Conservation (phyloP, 1,140 invertebrate genomes). For the Lethrus apterus region DNA sequence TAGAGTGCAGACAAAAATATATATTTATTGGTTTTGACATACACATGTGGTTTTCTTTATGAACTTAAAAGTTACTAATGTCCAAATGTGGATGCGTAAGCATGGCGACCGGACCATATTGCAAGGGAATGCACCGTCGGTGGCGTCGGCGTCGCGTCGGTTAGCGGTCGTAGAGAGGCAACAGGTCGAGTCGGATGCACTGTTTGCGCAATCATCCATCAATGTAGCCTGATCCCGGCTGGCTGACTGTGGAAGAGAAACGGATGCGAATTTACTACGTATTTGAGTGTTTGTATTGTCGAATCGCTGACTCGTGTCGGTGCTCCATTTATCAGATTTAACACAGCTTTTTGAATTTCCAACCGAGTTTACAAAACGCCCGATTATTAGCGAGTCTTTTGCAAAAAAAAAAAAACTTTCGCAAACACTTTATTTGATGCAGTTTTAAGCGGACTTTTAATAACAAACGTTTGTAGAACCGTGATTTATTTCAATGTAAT, state of each 20-base stretch:
- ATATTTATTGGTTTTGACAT: too few species aligned
- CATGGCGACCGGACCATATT: neutral
- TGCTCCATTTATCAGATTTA: slow-evolving; percentile 41
- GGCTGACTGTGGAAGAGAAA: slow-evolving; percentile 24
- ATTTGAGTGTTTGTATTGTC: slow-evolving; percentile 42
- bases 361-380: slow-evolving; percentile 8
- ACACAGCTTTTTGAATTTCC: slow-evolving; percentile 12
- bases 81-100: too few species aligned
- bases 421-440: too few species aligned
- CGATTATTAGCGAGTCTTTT: slow-evolving; percentile 10
- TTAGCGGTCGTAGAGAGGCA: slow-evolving; percentile 13
- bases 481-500: too few species aligned
- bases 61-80: too few species aligned
- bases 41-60: too few species aligned
- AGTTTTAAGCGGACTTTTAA: too few species aligned
- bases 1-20: too few species aligned
- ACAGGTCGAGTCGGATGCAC: slow-evolving; percentile 34
- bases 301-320: slow-evolving; percentile 40
- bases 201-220: slow-evolving; percentile 42
- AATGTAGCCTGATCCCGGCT: slow-evolving; percentile 30
- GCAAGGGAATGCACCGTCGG: slow-evolving; percentile 4
- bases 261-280: slow-evolving; percentile 41
- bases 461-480: too few species aligned
- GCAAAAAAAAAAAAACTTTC: too few species aligned
- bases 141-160: neutral